Base-by-base conservation (phyloP, 2,888 invertebrate species). In the Agrotis puta region DNA sequence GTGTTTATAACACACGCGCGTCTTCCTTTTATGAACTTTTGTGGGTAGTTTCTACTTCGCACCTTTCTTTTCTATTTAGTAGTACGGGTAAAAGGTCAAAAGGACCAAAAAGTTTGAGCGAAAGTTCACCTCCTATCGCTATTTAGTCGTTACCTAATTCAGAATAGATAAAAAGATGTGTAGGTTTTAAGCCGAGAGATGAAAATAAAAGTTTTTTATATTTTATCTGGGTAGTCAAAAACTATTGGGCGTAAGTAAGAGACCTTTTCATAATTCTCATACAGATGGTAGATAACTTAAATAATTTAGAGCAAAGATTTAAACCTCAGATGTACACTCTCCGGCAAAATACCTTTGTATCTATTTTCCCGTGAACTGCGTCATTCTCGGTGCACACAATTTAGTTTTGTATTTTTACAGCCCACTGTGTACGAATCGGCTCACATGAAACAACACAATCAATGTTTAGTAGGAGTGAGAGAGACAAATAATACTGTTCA, bases 281-380 rank as follows among this genome's bases (percentile, higher is more conserved):
- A 7, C 20, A 39, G n/a, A 24, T 22, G 18, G 33, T 14, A 0
- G 6, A 22, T 22, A 20, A 45, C 27, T 61, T 70, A 54, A 24
- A 70, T 70, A 24, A 47, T 70, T 22, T 57, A 64, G 24, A 14
- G 33, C 56, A 33, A 56, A 14, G n/a, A 56, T 33, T 33, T 56
- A 33, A 56, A 33, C 33, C 6, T 56, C 13, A 33, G 56, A 56
- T 56, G 14, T 33, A 33, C 7, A 39, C 39, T 39, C 39, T 39
- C 11, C 9, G 33, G 27, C 3, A 27, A 27, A 27, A 11, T 39
- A 39, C 9, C 9, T 9, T 33, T 33, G 39, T 39, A 11, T 39
- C 39, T 39, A 39, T 39, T 39, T 39, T 54, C 54, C 5, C 54
- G 54, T 27, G 27, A n/a, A 39, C 39, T 9, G 11, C 11, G 39